Percentiles rank a stretch among this genome's conserved stretches.
Conservation (phyloP, 2,888 invertebrate species). For the Synergus gifuensis region DNA sequence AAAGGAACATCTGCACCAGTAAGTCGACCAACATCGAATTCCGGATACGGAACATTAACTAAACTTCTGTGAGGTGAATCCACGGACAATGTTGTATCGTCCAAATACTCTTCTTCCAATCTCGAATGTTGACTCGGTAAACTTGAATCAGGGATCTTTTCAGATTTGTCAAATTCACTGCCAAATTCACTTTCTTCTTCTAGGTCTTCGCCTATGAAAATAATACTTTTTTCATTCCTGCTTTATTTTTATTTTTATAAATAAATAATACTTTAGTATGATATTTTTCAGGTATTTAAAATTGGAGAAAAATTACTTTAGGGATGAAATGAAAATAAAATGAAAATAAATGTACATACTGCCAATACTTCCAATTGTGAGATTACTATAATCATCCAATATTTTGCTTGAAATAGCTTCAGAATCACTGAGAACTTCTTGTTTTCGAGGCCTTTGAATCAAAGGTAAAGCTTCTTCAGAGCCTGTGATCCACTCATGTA, state of each 20-base stretch:
- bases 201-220: constrained; percentile 62
- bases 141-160: constrained; percentile 51
- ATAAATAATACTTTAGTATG: neutral
- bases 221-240: constrained; percentile 36
- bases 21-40: constrained; percentile 84
- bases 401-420: constrained; percentile 63
- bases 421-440: constrained; percentile 55
- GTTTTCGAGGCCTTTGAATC: constrained; percentile 50
- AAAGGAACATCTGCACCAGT: constrained; percentile 84
- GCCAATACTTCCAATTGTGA: constrained; percentile 66
- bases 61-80: constrained; percentile 60
- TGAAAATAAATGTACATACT: constrained; percentile 58
- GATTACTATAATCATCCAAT: constrained; percentile 65
- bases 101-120: constrained; percentile 61
- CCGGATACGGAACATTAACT: constrained; percentile 69
- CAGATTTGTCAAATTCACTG: constrained; percentile 64
- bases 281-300: constrained; percentile 3
- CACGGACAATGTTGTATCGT: constrained; percentile 61
- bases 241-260: constrained; percentile 2
- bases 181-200: constrained; percentile 69
- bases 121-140: constrained; percentile 52
- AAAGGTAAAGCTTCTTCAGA: constrained; percentile 57
- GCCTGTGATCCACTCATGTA: constrained; percentile 70
- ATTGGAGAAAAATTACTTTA: neutral
- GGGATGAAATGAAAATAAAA: neutral